phyloP scores from a whole-genome alignment of 2,797 vertebrate genomes.

The Rhinella marina region DNA sequence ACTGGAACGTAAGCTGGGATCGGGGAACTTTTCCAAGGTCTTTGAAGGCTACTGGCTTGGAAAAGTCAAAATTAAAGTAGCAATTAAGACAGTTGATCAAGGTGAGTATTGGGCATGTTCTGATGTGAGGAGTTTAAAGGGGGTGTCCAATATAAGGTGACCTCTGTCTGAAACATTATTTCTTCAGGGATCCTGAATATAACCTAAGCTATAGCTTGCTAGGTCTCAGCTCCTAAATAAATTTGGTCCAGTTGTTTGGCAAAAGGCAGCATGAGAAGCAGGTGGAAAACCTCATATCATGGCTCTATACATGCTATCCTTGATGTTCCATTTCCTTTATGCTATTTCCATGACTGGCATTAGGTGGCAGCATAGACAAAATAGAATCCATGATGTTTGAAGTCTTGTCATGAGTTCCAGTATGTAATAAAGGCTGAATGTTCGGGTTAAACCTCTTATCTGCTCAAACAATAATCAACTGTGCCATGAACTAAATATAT shows the following conservation, averaged over 20 bases:
- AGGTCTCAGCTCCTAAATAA: no score
- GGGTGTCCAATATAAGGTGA: neutral
- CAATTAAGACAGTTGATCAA: constrained; percentile 71
- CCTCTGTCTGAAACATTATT: neutral
- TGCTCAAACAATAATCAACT: neutral
- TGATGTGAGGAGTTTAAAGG: neutral
- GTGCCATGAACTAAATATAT: neutral
- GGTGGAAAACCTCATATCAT: no score
- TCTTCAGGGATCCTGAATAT: neutral
- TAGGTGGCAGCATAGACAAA: neutral
- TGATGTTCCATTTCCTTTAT: no score
- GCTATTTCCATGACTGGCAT: neutral
- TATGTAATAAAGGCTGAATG: neutral
- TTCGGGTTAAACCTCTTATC: constrained; percentile 1
- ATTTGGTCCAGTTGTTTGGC: no score
- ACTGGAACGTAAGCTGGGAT: constrained; percentile 76
- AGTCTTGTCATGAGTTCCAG: neutral
- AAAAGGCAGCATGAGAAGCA: no score
- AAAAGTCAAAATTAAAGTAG: constrained; percentile 72
- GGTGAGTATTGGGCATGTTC: constrained; percentile 60
- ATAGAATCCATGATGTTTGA: neutral
- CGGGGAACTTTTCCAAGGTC: constrained; percentile 81
- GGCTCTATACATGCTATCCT: no score
- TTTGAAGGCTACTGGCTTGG: constrained; percentile 81
- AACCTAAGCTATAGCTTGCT: no score